Evolutionary conservation across 92 coral and sea anemone species (phyloP).

Genomic region (Diadumene lineata): DNA sequence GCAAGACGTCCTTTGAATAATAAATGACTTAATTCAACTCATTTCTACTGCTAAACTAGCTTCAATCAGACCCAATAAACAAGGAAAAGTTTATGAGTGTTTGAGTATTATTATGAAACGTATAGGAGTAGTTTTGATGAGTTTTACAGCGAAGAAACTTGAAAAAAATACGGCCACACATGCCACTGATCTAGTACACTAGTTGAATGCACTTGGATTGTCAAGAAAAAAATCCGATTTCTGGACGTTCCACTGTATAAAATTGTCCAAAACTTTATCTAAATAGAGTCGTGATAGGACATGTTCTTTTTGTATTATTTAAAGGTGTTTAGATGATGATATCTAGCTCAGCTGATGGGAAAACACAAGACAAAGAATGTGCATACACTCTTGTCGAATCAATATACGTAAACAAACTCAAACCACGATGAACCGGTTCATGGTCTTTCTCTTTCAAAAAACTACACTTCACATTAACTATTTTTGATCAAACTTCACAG

Average conservation of each 20-base stretch:
- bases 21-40: conserved; percentile 66
- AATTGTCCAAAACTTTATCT: conserved; percentile 21
- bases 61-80: conserved; percentile 37
- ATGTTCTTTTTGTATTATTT: conserved; percentile 17
- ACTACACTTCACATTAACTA: conserved; percentile 11
- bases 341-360: conserved; percentile 27
- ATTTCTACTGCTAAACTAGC: conserved; percentile 24
- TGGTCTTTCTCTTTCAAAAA: conserved; percentile 22
- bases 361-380: conserved; percentile 26
- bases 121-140: conserved; percentile 2
- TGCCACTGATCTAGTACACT: conserved; percentile 25
- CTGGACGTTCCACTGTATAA: conserved; percentile 1
- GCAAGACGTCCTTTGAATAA: conserved; percentile 87
- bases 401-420: conserved; percentile 72
- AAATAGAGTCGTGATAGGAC: background rate
- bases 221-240: conserved; percentile 36
- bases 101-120: background rate
- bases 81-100: conserved; percentile 7
- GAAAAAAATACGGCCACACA: conserved; percentile 22
- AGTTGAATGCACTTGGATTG: conserved; percentile 43
- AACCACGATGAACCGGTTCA: conserved; percentile 25
- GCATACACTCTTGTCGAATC: conserved; percentile 54
- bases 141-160: conserved; percentile 22
- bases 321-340: conserved; percentile 9
- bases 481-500: conserved; percentile 29